Base-by-base conservation (phyloP, 2,113 vertebrate species). In the Hystrix cristata region DNA sequence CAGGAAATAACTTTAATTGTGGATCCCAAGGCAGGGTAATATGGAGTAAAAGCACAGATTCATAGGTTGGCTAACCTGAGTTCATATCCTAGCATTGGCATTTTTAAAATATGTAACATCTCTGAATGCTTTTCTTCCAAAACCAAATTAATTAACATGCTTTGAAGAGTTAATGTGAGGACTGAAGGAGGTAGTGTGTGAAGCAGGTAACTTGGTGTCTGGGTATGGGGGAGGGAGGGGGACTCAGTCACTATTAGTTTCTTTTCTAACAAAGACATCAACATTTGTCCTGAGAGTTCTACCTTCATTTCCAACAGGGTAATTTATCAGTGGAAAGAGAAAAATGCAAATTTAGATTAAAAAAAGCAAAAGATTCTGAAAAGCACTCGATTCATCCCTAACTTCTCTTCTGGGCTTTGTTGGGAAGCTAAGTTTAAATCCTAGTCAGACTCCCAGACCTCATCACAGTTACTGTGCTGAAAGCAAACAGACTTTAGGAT, bases 301-400 rank as follows among this genome's bases (percentile, higher is more conserved):
- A 71, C 69, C 94, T 95, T 98, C 76, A 59, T 95, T 91, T 88
- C 96, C 51, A 1, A 90, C 87, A 67, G 97, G 92, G 87, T 71
- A 92, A 94, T 95, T 98, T 98, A 97, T 98, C 97, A 97, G 94
- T 81, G 74, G 55, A 38, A 97, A 97, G 82, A 80, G 95, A 19
- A 65, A 67, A 71, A 89, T 92, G 90, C 86, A 97, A 94, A 98
- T 98, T 95, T 96, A 57, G 27, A 25, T 74, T 74, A 21, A 87
- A 96, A 97, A 93, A 62, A 48, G 51, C 19, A 46, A 69, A 80
- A 88, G 81, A 82, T 69, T 92, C 81, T 89, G 67, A 83, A 96
- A 93, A 81, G 71, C 0, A 19, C 76, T 29, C 0, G 10, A 65
- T 88, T 96, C 82, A 94, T 84, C 67, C 48, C 67, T 76, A 83